Conservation (phyloP, 2,113 vertebrate genomes). For the Grammomys dolichurus region DNA sequence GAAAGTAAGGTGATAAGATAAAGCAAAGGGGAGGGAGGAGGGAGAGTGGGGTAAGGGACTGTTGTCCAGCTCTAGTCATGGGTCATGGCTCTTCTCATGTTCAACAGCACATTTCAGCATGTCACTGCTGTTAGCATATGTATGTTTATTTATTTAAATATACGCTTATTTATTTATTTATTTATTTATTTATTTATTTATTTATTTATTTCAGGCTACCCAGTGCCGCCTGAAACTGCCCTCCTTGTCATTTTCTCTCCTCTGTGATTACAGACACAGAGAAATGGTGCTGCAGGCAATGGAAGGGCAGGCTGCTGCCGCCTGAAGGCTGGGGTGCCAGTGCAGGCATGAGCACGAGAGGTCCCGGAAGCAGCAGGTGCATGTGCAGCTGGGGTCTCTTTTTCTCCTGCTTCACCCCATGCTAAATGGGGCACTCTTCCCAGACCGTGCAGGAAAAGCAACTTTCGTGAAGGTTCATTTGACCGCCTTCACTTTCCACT, state of each 20-base stretch:
- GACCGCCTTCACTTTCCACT: background rate
- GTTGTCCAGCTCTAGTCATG: background rate
- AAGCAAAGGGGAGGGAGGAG: background rate
- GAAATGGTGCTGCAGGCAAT: background rate
- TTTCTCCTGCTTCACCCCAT: background rate
- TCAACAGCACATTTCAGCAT: background rate
- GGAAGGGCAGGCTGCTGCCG: background rate
- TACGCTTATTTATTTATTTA: too few relatives aligned
- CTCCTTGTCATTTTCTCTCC: background rate
- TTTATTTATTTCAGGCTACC: background rate
- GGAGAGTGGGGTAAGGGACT: background rate
- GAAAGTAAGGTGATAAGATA: background rate
- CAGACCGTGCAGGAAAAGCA: background rate
- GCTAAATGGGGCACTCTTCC: background rate
- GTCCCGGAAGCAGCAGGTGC: too few relatives aligned
- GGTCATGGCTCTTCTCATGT: background rate
- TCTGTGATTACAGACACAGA: background rate
- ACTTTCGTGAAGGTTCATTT: background rate
- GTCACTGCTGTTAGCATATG: background rate
- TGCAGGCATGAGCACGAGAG: background rate
- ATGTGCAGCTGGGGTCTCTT: fast-evolving
- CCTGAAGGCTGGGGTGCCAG: background rate
- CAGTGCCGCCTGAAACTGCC: too few relatives aligned
- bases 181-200: too few relatives aligned
- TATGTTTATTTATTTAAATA: too few relatives aligned